Evolutionary conservation across 2,797 vertebrate species (phyloP).

Genomic region (Anabacerthia variegaticeps): DNA sequence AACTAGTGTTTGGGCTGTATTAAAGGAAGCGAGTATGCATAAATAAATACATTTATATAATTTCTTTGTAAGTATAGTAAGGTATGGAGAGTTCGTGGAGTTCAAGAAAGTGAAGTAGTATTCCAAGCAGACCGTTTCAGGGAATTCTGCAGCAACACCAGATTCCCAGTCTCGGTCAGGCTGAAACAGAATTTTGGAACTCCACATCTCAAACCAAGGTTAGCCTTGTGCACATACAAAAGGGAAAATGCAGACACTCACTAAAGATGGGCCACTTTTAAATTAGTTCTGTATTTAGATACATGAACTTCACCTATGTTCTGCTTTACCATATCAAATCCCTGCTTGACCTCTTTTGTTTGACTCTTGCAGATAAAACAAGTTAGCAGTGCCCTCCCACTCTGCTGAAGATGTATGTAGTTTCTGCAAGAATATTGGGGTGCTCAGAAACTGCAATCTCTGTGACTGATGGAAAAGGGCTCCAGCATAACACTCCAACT

Average conservation of each 20-base stretch:
- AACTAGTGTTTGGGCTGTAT: background rate
- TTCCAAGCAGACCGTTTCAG: background rate
- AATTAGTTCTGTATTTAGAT: background rate
- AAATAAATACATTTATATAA: background rate
- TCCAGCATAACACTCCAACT: rapidly evolving
- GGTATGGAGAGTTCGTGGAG: background rate
- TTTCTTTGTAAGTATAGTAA: background rate
- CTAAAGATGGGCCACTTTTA: background rate
- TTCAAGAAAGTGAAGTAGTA: background rate
- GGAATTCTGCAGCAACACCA: background rate
- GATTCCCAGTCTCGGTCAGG: background rate
- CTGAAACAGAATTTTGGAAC: background rate
- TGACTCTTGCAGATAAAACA: background rate
- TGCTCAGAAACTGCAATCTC: background rate
- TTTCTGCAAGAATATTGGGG: background rate
- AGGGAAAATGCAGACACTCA: background rate
- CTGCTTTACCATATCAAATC: background rate
- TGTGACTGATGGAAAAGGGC: background rate
- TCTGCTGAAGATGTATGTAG: background rate
- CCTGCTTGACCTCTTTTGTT: background rate
- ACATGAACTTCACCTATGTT: background rate
- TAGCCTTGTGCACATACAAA: background rate
- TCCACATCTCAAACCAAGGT: background rate
- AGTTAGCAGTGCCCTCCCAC: background rate
- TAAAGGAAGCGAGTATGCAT: background rate